Evolutionary conservation across 2,797 vertebrate genomes (phyloP), one percentile per base, ranked within the genome.

Genomic region (Loriculus beryllinus): DNA sequence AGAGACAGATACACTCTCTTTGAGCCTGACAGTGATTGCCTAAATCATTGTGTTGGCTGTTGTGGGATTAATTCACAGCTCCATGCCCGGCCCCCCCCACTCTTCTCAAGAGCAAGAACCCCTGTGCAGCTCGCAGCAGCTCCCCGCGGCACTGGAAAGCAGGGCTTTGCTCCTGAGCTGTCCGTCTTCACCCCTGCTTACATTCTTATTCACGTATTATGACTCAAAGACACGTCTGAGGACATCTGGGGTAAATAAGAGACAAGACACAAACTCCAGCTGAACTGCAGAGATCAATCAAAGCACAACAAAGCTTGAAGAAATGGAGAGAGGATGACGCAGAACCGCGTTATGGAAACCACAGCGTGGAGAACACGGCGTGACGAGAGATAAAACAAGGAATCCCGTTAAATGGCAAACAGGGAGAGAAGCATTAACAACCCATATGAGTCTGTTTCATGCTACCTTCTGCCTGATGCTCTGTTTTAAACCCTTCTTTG

Each of bases 341-440:
- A 48, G 54, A 77, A 78, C 78, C 0, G 2, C n/a, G 1, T 62
- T 48, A n/a, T 6, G 62, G 87, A 95, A 96, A 95, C 84, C 89
- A 64, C 67, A 65, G 77, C 0, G 40, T 23, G 78, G 90, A 84
- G 90, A 94, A 78, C 4, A 0, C 2, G 1, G 82, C 88, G 45
- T 11, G 67, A 82, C 28, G 15, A n/a, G 76, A 93, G 88, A 86
- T 37, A 84, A 76, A 92, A 86, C 86, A 59, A 69, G 91, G 82
- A 89, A 92, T 87, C 59, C 48, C 35, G 14, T 74, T 77, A 70
- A 78, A 77, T 0, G 8, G 76, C 75, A 91, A 92, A 69, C 49
- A 65, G 64, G 74, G 87, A 88, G 78, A 80, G 51, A 14, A 74
- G 78, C 40, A 43, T 64, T 77, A 70, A 72, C 10, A 37, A 63